Evolutionary conservation across 1,140 invertebrate genomes (phyloP).

Genomic region (Drosophila nigromelanica): DNA sequence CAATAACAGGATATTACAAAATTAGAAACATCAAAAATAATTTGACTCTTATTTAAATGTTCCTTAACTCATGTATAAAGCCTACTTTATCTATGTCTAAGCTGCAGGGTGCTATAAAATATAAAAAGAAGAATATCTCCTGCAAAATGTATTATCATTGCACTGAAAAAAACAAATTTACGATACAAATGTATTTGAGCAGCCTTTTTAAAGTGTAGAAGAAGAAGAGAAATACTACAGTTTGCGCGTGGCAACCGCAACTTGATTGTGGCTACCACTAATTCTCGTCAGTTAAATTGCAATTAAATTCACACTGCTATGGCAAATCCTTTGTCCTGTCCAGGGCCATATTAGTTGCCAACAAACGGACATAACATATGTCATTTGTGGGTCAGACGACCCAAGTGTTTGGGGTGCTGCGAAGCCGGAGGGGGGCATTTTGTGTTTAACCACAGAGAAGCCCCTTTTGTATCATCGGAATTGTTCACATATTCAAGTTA

Average conservation of each 20-base stretch:
- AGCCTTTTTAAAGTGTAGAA: background rate
- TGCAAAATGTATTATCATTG: too few species aligned
- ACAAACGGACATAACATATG: conserved; percentile 31
- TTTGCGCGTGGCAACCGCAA: background rate
- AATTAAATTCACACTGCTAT: conserved; percentile 68
- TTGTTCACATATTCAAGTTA: conserved; percentile 46
- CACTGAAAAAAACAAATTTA: too few species aligned
- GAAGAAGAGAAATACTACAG: background rate
- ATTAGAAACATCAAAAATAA: too few species aligned
- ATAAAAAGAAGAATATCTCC: too few species aligned
- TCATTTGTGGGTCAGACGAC: conserved; percentile 26
- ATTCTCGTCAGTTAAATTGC: conserved; percentile 58
- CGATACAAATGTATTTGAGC: too few species aligned
- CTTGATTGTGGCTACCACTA: conserved; percentile 5
- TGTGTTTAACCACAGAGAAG: conserved; percentile 51
- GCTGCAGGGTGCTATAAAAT: background rate
- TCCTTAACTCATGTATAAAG: too few species aligned
- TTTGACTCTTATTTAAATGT: too few species aligned
- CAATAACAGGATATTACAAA: too few species aligned
- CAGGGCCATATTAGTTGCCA: conserved; percentile 3
- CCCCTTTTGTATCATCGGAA: conserved; percentile 20
- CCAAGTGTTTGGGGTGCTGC: conserved; percentile 15
- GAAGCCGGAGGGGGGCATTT: conserved; percentile 3
- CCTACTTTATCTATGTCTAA: too few species aligned
- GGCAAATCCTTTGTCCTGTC: conserved; percentile 36